A percentile compares a stretch with the other conserved stretches of the same genome.
Evolutionary conservation across 2,113 vertebrate species (phyloP).

Genomic region (Ctenomys sociabilis): DNA sequence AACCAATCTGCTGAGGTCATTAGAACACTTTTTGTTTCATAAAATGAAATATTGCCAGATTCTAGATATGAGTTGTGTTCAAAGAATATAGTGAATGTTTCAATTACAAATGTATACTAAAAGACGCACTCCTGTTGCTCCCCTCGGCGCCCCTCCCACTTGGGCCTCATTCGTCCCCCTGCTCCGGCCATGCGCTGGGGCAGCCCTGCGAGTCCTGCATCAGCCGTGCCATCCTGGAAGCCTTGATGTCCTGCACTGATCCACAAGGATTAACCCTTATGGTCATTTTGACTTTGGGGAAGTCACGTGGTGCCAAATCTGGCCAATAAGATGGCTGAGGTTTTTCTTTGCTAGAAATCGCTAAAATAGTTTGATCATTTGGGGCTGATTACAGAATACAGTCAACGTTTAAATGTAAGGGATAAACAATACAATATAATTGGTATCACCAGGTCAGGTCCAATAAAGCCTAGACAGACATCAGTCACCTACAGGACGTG

Average conservation of each 20-base stretch:
- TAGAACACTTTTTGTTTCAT: background rate
- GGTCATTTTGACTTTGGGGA: background rate
- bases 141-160: background rate
- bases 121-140: background rate
- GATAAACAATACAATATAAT: too few species aligned
- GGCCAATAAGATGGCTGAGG: background rate
- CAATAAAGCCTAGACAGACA: too few species aligned
- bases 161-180: background rate
- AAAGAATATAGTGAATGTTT: background rate
- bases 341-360: background rate
- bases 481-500: too few species aligned
- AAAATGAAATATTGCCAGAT: background rate
- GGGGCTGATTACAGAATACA: background rate
- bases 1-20: background rate
- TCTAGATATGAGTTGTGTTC: background rate
- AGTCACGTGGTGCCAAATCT: background rate
- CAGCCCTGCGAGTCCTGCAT: background rate
- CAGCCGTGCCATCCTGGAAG: background rate
- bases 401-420: background rate
- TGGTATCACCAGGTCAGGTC: too few species aligned
- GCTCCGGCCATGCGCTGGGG: background rate
- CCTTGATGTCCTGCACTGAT: background rate
- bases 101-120: background rate
- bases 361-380: background rate
- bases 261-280: background rate